Evolutionary conservation across 2,888 invertebrate genomes (phyloP).

Genomic region (Zelleria hepariella): DNA sequence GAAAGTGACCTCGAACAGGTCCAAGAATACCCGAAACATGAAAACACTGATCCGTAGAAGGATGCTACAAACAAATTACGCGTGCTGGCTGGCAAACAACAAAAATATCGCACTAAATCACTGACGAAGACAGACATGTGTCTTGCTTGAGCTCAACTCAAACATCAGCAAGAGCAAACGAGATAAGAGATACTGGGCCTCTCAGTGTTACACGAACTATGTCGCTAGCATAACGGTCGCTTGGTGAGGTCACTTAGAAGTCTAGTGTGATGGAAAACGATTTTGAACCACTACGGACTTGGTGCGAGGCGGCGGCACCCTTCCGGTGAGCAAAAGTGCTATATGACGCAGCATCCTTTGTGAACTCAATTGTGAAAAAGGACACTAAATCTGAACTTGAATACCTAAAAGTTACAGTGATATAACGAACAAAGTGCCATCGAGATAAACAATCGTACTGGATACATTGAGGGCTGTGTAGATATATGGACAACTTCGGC

Average conservation of each 20-base stretch:
- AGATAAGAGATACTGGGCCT: constrained; percentile 49
- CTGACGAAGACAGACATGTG: constrained; percentile 38
- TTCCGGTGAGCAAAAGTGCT: neutral
- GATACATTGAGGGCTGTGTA: too few relatives aligned
- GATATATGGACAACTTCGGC: constrained; percentile 76
- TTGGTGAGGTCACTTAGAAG: constrained; percentile 35
- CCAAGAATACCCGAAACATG: too few relatives aligned
- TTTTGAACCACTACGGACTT: neutral
- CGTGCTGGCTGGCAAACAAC: constrained; percentile 9
- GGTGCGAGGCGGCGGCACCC: neutral
- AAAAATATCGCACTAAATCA: constrained; percentile 60
- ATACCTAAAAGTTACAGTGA: neutral
- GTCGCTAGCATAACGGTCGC: constrained; percentile 9
- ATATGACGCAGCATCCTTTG: neutral
- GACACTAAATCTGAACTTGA: constrained; percentile 5
- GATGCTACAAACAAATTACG: neutral
- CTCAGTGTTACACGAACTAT: constrained; percentile 15
- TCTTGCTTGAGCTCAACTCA: constrained; percentile 29
- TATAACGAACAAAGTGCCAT: too few relatives aligned
- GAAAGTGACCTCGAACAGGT: too few relatives aligned
- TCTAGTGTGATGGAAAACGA: neutral
- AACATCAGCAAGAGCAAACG: constrained; percentile 23
- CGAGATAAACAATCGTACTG: too few relatives aligned
- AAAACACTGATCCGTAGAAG: neutral
- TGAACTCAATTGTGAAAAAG: neutral